Base-by-base conservation (phyloP, 2,888 invertebrate genomes). In the Drosophila macrothrix region DNA sequence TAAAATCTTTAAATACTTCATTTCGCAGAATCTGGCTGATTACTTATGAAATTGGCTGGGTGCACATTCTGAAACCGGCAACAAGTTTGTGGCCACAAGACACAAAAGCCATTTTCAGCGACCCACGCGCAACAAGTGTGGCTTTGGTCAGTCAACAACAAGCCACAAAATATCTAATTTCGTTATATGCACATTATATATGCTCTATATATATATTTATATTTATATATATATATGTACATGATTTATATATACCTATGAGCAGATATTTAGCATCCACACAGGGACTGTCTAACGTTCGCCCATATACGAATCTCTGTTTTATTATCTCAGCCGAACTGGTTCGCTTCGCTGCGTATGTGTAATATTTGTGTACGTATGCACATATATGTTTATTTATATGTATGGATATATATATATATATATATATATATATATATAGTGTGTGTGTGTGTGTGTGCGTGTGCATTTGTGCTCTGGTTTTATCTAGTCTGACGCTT, bases 61-160 rank as follows among this genome's bases (percentile, higher is more conserved):
- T 31, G 56, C 33, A 41, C 33, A 54, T 67, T 67, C 41, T 33
- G 39, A 63, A 60, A 16, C 33, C 62, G 39, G 43, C 46, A 59
- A 72, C 49, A 46, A 49, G 49, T 50, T 50, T 25, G n/a, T 49
- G 29, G 61, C 46, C 31, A 54, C 56, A 76, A 73, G 73, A 33
- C 41, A 33, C 56, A 53, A 25, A 22, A 25, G 35, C 19, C 1
- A 54, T 37, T 25, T 54, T 6, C 2, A 37, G 71, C 68, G 50
- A 49, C 84, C 84, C 80, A 85, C 84, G 86, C 84, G 55, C 71
- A 73, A 53, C 88, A 84, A 83, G 84, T 88, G 84, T 64, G 77
- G 78, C 82, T 69, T 60, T 81, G 80, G 82, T 81, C 80, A 81
- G 67, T 50, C 76, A 25, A 58, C 61, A 74, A 61, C 61, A 74